phyloP scores from a whole-genome alignment of 2,797 vertebrate genomes.

The Clamator glandarius region DNA sequence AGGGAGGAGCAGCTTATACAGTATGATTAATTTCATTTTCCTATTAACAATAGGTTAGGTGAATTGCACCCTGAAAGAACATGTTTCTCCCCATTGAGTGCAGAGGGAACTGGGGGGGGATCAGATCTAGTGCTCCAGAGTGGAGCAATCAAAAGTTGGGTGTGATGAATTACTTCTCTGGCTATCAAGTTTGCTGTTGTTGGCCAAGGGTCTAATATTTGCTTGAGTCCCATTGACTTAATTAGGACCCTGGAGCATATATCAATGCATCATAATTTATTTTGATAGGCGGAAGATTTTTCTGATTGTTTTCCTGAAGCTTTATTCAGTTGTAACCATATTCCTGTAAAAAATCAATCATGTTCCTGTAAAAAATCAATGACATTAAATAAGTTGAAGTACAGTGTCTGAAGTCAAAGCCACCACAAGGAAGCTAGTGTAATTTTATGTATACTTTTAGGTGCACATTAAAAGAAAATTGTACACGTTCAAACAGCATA shows the following conservation, averaged over 20 bases:
- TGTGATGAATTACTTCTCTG: not conserved
- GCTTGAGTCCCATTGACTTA: not conserved
- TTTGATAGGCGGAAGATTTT: slow-evolving; percentile 20
- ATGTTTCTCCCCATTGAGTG: not conserved
- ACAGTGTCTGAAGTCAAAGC: slow-evolving; percentile 38
- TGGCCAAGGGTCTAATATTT: not conserved
- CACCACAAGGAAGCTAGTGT: slow-evolving; percentile 20
- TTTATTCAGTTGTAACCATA: slow-evolving; percentile 38
- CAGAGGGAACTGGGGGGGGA: not conserved
- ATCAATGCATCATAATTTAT: slow-evolving; percentile 33
- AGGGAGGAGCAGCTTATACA: not conserved
- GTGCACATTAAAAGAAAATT: slow-evolving; percentile 80
- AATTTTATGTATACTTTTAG: slow-evolving; percentile 73
- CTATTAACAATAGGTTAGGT: not conserved
- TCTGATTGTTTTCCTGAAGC: slow-evolving; percentile 52
- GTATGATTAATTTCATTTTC: not conserved
- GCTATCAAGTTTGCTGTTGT: not conserved
- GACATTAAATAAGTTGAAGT: slow-evolving; percentile 28
- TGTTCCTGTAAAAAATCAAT: slow-evolving; percentile 46
- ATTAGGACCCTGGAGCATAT: not conserved
- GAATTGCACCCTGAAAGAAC: not conserved
- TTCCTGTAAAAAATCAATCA: slow-evolving; percentile 35
- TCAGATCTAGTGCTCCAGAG: not conserved
- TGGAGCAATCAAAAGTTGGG: not conserved
- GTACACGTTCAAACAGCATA: slow-evolving; percentile 46